Evolutionary conservation across 2,113 vertebrate species (phyloP).

Genomic region (Machaerirhynchus nigripectus): DNA sequence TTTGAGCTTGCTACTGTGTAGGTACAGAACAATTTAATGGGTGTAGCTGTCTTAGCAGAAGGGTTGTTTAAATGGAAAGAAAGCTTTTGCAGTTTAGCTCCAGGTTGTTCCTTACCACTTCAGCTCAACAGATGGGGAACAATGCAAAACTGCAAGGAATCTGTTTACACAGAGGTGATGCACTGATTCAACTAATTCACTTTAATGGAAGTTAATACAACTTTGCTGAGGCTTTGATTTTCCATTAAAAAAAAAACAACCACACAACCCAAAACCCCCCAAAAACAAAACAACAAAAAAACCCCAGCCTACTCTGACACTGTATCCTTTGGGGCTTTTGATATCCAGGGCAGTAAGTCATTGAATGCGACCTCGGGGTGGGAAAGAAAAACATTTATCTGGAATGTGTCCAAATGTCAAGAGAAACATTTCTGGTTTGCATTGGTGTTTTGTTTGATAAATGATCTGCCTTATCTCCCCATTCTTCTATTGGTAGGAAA

Average conservation of each 20-base stretch:
- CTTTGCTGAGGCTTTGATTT: background rate
- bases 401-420: background rate
- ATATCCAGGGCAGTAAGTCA: background rate
- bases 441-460: background rate
- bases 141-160: background rate
- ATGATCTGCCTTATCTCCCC: background rate
- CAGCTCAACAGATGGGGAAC: background rate
- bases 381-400: background rate
- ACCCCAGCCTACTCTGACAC: background rate
- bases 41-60: background rate
- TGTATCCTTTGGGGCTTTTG: background rate
- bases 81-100: background rate
- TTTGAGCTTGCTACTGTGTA: background rate
- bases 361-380: background rate
- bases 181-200: background rate
- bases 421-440: background rate
- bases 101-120: background rate
- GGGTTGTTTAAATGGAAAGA: background rate
- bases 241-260: background rate
- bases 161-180: background rate
- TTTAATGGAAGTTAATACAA: background rate
- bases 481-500: background rate
- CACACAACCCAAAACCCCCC: rapidly evolving
- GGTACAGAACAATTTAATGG: background rate
- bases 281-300: background rate